A percentile compares a stretch with the other conserved stretches of the same genome.
Evolutionary conservation across 2,888 invertebrate species (phyloP).

Genomic region (Crematogaster levior): DNA sequence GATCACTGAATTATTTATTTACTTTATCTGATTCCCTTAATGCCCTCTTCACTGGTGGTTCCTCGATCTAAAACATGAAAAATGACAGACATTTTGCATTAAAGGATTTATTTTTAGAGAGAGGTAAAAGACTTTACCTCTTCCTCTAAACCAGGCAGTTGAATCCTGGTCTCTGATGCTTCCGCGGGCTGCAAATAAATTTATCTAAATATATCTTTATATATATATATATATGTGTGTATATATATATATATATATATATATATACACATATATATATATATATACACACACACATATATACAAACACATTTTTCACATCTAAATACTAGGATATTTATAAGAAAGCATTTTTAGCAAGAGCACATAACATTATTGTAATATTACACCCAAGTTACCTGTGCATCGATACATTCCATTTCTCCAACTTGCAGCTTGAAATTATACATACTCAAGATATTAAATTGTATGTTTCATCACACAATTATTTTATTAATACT

Average conservation of each 20-base stretch:
- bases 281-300: no score
- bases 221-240: no score
- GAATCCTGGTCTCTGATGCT: constrained; percentile 93
- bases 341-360: constrained; percentile 9
- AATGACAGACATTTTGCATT: background rate
- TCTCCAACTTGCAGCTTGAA: constrained; percentile 88
- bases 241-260: no score
- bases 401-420: constrained; percentile 89
- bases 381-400: constrained; percentile 86
- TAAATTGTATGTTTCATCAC: constrained; percentile 11
- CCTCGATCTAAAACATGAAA: constrained; percentile 80
- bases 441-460: constrained; percentile 73
- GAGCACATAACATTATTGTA: constrained; percentile 29
- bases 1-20: constrained; percentile 83
- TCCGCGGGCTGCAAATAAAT: constrained; percentile 89
- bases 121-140: constrained; percentile 80
- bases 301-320: background rate
- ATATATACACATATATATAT: no score
- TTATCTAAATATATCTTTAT: constrained; percentile 19
- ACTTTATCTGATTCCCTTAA: constrained; percentile 84
- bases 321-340: background rate
- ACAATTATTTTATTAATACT: constrained; percentile 3
- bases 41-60: constrained; percentile 84
- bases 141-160: constrained; percentile 90
- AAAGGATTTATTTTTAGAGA: background rate